Conservation (phyloP, 2,888 invertebrate species). For the Coenonympha glycerion region DNA sequence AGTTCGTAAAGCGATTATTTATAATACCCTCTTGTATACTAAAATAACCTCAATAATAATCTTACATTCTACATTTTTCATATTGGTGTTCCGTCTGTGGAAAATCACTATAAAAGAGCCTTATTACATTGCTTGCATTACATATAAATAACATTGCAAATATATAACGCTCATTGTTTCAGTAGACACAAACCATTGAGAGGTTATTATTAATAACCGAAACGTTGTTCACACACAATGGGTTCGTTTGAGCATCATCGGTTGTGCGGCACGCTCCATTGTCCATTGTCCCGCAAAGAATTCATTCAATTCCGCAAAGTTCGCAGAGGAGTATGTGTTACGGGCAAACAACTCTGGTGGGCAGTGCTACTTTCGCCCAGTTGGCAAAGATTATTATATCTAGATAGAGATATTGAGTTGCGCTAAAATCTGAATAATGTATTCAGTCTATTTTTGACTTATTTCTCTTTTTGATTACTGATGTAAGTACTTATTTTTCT, state of each 20-base stretch:
- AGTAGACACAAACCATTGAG: slow-evolving; percentile 10
- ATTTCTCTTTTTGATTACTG: no score
- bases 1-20: no score
- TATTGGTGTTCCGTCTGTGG: no score
- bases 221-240: slow-evolving; percentile 32
- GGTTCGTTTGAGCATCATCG: slow-evolving; percentile 32
- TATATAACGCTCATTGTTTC: slow-evolving; percentile 7
- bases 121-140: no score
- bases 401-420: neutral
- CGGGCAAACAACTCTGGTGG: neutral
- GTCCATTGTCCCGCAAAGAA: slow-evolving; percentile 60
- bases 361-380: neutral
- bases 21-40: no score
- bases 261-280: slow-evolving; percentile 47
- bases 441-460: no score
- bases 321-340: slow-evolving; percentile 9
- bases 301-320: slow-evolving; percentile 59
- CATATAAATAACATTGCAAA: neutral
- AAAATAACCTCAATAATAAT: no score
- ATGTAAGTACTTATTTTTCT: no score
- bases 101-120: no score
- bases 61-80: no score
- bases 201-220: slow-evolving; percentile 25
- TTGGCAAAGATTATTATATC: no score
- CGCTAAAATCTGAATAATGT: neutral